Conservation (phyloP, 1,140 invertebrate genomes). For the Triops longicaudatus region DNA sequence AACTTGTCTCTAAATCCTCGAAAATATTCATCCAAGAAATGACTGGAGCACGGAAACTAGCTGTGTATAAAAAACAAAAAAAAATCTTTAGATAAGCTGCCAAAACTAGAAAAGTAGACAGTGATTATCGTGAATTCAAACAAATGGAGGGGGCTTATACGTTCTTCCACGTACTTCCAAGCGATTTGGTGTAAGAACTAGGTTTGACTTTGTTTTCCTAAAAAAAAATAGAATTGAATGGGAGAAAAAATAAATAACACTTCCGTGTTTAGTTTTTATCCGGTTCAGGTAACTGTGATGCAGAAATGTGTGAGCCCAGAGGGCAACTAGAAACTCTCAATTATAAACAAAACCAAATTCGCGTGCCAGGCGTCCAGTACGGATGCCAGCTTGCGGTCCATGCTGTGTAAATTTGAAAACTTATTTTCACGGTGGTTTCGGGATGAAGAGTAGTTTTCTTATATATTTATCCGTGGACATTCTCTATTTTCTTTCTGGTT, state of each 20-base stretch:
- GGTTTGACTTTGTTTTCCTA: too few species aligned
- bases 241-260: too few species aligned
- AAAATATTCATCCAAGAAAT: background rate
- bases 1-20: background rate
- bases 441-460: background rate
- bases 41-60: background rate
- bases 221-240: too few species aligned
- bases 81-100: background rate
- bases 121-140: too few species aligned
- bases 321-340: background rate
- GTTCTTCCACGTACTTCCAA: too few species aligned
- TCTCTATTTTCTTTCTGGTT: background rate
- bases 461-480: background rate
- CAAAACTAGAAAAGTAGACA: background rate
- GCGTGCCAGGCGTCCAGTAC: background rate
- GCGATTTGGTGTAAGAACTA: too few species aligned
- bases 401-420: background rate
- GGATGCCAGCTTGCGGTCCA: too few species aligned
- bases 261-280: too few species aligned
- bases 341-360: background rate
- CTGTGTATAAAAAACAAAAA: background rate
- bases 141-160: too few species aligned
- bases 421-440: constrained; percentile 8
- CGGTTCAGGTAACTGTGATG: background rate
- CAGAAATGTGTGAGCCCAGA: background rate